Evolutionary conservation across 2,888 invertebrate species (phyloP), one percentile per base, ranked within the genome.

Genomic region (Gymnosoma rotundatum): DNA sequence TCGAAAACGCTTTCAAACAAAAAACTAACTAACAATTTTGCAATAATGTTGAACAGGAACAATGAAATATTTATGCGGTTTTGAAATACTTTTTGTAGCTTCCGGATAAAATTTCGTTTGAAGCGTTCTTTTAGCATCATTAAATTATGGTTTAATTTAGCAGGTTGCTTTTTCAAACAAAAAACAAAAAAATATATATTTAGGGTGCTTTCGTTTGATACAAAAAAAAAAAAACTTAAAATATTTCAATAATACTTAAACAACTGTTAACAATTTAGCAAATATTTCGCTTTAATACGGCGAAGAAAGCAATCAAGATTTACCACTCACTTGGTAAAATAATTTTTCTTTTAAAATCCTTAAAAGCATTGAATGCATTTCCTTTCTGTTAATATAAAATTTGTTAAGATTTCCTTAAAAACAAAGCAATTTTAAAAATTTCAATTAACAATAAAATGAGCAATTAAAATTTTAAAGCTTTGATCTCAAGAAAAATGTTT

Each of bases 171-270:
- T 58, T 25, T 21, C 5, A 48, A 21, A 54, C 25, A 25, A 4
- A 2, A 25, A 25, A 25, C 1, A 25, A 25, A 25, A 25, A 25
- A 25, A 25, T 25, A 25, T 25, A 56, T 21, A 48, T 36, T 83
- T 80, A 81, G 83, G 81, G 80, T 80, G 83, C 64, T 81, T 80
- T 78, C 20, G 0, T 63, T 76, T 61, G 21, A 52, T 8, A 32
- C 25, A 25, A 25, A 25, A 25, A 25, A 25, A 25, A 25, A 76
- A 45, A 48, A 48, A 45, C 63, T 61, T 63, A 45, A 64, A 70
- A 66, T 63, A 70, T 60, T 67, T 67, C 83, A 72, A 83, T 81
- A 81, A 81, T 81, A 72, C 83, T 84, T 25, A 80, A 81, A 58
- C 80, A 67, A 80, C 76, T 84, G 83, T 69, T 73, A 36, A 70